Conservation (phyloP, 2,797 vertebrate genomes). For the Benthosema pterotum region DNA sequence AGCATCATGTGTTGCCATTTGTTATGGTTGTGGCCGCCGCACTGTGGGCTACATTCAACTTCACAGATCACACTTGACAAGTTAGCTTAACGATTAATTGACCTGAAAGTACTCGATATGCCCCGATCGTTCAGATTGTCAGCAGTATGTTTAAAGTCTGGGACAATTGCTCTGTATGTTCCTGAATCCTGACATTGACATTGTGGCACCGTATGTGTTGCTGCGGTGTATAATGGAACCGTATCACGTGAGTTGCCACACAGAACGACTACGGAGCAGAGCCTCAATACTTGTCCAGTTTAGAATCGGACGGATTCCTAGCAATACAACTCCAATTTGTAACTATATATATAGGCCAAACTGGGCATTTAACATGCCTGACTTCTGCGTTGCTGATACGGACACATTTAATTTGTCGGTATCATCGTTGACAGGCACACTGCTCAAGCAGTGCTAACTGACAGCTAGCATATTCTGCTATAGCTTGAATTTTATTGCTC, state of each 20-base stretch:
- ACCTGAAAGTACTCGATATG: background rate
- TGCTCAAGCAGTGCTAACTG: background rate
- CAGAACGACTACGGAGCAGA: slow-evolving; percentile 48
- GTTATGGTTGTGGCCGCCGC: background rate
- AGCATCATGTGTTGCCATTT: background rate
- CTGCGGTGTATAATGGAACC: slow-evolving; percentile 31
- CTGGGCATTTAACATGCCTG: background rate
- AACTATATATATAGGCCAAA: background rate
- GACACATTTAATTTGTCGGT: background rate
- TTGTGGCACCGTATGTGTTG: slow-evolving; percentile 1
- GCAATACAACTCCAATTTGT: background rate
- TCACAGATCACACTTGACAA: slow-evolving; percentile 60
- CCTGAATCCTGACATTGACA: slow-evolving; percentile 3
- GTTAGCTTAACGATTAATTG: slow-evolving; percentile 30
- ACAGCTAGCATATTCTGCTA: background rate
- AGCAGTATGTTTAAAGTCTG: background rate
- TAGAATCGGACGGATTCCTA: too few species aligned
- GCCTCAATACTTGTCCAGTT: slow-evolving; percentile 1
- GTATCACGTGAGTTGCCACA: slow-evolving; percentile 71
- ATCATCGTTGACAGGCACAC: background rate
- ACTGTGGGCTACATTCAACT: background rate
- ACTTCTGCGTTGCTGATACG: background rate
- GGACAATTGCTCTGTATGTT: background rate
- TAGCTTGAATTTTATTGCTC: background rate
- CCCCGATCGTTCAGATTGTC: background rate